phyloP scores from a whole-genome alignment of 2,888 invertebrate genomes.

The Hyposoter didymator region DNA sequence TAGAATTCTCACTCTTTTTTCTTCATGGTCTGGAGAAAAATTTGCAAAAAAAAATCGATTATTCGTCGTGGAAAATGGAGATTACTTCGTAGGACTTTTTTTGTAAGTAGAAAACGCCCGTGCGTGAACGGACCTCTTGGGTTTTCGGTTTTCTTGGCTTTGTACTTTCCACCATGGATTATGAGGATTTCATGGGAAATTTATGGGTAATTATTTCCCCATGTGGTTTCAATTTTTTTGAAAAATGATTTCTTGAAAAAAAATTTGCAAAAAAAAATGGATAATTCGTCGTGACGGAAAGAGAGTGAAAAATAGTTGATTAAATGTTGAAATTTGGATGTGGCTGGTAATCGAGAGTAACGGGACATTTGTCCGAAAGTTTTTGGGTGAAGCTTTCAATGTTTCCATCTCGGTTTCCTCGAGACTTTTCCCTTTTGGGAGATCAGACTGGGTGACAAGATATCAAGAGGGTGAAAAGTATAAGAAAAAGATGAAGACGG shows the following conservation, averaged over 20 bases:
- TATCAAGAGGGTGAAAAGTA: slow-evolving; percentile 26
- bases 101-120: slow-evolving; percentile 56
- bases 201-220: too few species aligned
- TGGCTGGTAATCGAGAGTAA: slow-evolving; percentile 50
- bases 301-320: too few species aligned
- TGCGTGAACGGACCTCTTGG: slow-evolving; percentile 52
- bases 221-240: too few species aligned
- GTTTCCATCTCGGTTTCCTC: slow-evolving; percentile 16
- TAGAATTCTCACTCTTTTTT: not conserved
- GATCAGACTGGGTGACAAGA: slow-evolving; percentile 31
- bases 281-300: too few species aligned
- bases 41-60: too few species aligned
- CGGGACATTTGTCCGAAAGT: slow-evolving; percentile 36
- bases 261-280: too few species aligned
- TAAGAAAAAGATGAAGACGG: slow-evolving; percentile 20
- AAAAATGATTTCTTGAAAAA: too few species aligned
- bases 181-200: too few species aligned
- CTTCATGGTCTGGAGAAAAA: too few species aligned
- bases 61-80: too few species aligned
- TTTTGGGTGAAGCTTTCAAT: slow-evolving; percentile 27
- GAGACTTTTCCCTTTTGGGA: slow-evolving; percentile 34
- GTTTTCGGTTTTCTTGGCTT: not conserved
- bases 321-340: too few species aligned
- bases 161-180: not conserved
- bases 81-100: slow-evolving; percentile 36